Evolutionary conservation across 2,888 invertebrate species (phyloP), one percentile per base, ranked within the genome.

Genomic region (Apamea epomidion): DNA sequence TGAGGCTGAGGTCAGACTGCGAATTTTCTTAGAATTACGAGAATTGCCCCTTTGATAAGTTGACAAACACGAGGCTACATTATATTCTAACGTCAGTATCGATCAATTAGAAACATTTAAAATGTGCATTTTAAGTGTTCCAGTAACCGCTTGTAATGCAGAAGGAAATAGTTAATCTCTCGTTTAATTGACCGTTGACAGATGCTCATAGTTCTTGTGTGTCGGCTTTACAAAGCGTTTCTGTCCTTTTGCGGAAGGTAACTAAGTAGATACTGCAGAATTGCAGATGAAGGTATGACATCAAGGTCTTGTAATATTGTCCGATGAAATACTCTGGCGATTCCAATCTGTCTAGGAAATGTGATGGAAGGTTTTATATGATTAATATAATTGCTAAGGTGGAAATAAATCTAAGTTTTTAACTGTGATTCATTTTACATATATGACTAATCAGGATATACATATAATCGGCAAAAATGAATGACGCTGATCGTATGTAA

Each of bases 81-180:
- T 45, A 37, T 37, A 62, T 78, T 64, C 62, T 75, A 12, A 48
- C 14, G 58, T 60, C 48, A 68, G 37, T 68, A 60, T 64, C 58
- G 14, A 79, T 79, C 76, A 80, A 80, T 79, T 76, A 84, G 12
- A 65, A 12, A 12, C 54, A 82, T 81, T 73, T 69, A 82, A 89
- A 84, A 86, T 89, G 80, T 77, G 76, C 88, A 87, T 86, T 86
- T 80, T 42, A 83, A 83, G 69, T 75, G 73, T 85, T 89, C 86
- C 51, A 58, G 78, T 75, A 81, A 85, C 71, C 72, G 78, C 51
- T 87, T 81, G 74, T 65, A 74, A 89, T 84, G 82, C 81, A 85
- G 81, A 58, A 89, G 86, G 86, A 89, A 89, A 83, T 80, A 84
- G 77, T 78, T 89, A 81, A 81, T 81, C 64, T 78, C 73, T 67